Evolutionary conservation across 2,888 invertebrate species (phyloP).

Genomic region (Litoditis marina): DNA sequence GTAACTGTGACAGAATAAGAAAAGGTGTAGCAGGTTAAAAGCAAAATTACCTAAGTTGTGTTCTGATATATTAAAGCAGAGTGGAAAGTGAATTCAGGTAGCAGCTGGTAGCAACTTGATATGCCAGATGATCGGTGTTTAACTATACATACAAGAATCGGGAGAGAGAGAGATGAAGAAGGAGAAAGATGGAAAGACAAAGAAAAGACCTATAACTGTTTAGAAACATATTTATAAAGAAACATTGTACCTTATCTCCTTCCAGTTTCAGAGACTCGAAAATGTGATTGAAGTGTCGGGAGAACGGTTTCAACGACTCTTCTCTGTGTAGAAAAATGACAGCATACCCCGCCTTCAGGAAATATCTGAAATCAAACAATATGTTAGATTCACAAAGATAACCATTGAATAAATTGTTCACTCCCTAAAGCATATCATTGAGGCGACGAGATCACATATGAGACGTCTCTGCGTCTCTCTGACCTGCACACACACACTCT

Average conservation of each 20-base stretch:
- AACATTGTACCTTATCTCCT: conserved; percentile 20
- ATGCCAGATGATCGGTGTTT: not conserved
- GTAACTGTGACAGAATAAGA: not conserved
- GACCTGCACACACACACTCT: too few species aligned
- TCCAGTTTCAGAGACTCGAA: conserved; percentile 40
- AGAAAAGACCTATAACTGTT: not conserved
- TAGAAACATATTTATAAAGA: not conserved
- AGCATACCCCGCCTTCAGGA: conserved; percentile 76
- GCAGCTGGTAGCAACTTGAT: too few species aligned
- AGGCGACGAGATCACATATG: too few species aligned
- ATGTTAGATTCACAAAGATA: too few species aligned
- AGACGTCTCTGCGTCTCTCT: too few species aligned
- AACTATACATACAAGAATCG: not conserved
- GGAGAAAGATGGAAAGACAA: not conserved
- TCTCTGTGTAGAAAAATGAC: conserved; percentile 89
- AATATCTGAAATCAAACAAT: conserved; percentile 68
- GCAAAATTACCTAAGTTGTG: too few species aligned
- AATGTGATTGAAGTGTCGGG: conserved; percentile 73
- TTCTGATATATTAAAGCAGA: too few species aligned
- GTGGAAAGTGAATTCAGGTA: too few species aligned
- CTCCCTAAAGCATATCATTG: too few species aligned
- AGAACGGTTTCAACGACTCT: conserved; percentile 86
- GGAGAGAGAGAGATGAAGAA: not conserved
- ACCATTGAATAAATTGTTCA: too few species aligned
- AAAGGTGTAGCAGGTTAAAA: too few species aligned